Percentiles rank a stretch among this genome's conserved stretches.
phyloP scores from a whole-genome alignment of 2,113 vertebrate genomes.

The western clawed frog (Xenopus tropicalis) region DNA sequence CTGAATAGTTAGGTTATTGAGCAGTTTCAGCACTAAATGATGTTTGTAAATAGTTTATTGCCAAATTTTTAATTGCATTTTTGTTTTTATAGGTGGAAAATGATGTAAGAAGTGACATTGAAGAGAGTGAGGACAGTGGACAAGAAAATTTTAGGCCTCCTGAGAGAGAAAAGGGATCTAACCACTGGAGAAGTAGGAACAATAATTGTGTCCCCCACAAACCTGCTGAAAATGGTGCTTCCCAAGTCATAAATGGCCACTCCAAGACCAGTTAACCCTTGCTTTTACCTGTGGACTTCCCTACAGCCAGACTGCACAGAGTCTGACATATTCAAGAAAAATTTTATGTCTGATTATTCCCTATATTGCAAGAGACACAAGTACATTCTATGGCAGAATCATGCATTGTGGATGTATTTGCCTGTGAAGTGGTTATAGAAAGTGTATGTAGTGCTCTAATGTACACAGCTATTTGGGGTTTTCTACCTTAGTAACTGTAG shows the following conservation, averaged over 20 bases:
- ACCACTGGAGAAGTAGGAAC: slow-evolving; percentile 50
- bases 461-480: no score
- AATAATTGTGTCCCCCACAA: slow-evolving; percentile 44
- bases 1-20: background rate
- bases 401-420: no score
- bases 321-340: no score
- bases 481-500: no score
- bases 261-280: slow-evolving; percentile 10
- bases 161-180: slow-evolving; percentile 55
- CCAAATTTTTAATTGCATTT: background rate
- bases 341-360: no score
- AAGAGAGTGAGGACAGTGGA: slow-evolving; percentile 66
- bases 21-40: background rate
- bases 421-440: no score
- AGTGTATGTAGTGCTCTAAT: no score
- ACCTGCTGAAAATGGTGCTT: background rate
- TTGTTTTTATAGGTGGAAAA: slow-evolving; percentile 69
- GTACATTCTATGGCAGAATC: no score
- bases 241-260: slow-evolving; percentile 9
- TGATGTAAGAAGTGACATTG: slow-evolving; percentile 87
- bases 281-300: background rate
- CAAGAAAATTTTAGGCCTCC: slow-evolving; percentile 45
- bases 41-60: background rate
- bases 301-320: background rate
- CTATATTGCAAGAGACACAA: no score